phyloP scores from a whole-genome alignment of 2,797 vertebrate species.

The Pseudomugil gertrudae region DNA sequence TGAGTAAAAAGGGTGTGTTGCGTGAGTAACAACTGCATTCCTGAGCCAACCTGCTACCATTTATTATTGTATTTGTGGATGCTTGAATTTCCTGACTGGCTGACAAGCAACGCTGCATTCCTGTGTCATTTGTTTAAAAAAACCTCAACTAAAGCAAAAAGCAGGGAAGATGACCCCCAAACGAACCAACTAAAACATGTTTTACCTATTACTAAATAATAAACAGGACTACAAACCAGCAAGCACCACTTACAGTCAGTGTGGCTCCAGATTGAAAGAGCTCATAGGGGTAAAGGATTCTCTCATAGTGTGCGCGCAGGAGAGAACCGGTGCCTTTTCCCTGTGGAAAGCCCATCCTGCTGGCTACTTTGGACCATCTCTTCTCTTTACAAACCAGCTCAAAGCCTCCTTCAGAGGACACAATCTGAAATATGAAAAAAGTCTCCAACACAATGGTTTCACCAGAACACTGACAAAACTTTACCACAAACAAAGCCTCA shows the following conservation, averaged over 20 bases:
- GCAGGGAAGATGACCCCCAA: neutral
- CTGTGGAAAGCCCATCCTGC: slow-evolving; percentile 91
- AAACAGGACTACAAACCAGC: neutral
- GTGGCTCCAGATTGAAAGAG: slow-evolving; percentile 96
- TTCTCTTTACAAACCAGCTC: slow-evolving; percentile 94
- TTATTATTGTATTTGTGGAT: neutral
- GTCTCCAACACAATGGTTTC: neutral
- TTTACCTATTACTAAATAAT: neutral
- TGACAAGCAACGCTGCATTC: neutral
- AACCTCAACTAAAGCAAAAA: neutral
- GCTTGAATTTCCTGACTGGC: neutral
- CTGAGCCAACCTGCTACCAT: neutral
- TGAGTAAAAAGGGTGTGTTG: neutral
- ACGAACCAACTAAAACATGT: neutral
- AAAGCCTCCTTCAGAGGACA: slow-evolving; percentile 95
- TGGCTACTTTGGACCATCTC: slow-evolving; percentile 94
- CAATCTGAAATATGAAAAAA: slow-evolving; percentile 82
- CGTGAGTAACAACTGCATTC: neutral
- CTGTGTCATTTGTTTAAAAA: neutral
- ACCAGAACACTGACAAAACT: neutral
- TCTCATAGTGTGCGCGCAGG: slow-evolving; percentile 93
- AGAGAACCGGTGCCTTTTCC: slow-evolving; percentile 92
- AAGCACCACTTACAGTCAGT: slow-evolving; percentile 83
- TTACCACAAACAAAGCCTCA: too few species aligned
- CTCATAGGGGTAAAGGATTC: slow-evolving; percentile 96